A percentile compares a stretch with the other conserved stretches of the same genome.
These are phyloP conservation scores for Capra hircus DNA, from an alignment of 2,113 vertebrate species.

Conservation along the genomic window DNA sequence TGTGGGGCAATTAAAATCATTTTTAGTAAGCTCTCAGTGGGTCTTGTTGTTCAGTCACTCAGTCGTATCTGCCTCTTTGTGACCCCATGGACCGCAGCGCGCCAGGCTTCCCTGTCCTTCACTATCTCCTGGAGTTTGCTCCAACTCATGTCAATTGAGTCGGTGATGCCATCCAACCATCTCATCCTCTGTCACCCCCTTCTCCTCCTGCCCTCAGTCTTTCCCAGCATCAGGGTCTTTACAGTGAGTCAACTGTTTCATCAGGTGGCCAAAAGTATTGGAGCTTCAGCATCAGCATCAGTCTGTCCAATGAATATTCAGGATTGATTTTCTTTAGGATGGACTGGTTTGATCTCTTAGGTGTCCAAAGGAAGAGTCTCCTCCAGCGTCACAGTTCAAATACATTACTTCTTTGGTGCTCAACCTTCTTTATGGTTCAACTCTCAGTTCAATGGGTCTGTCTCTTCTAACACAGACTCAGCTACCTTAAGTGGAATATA, in stretches of 20 bases:
- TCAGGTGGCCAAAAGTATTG: not conserved
- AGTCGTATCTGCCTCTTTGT: not conserved
- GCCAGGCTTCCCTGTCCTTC: not conserved
- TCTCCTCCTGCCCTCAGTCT: not conserved
- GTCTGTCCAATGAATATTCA: not conserved
- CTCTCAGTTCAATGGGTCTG: not conserved
- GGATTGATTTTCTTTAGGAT: not conserved
- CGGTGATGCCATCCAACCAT: not conserved
- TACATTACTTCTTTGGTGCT: not conserved
- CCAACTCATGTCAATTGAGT: not conserved
- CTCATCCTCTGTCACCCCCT: not conserved
- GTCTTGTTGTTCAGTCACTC: not conserved
- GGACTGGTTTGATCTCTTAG: not conserved
- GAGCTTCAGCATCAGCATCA: not conserved
- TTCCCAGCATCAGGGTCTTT: not conserved
- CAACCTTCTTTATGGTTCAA: not conserved
- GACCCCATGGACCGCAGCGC: not conserved
- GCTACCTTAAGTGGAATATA: not conserved
- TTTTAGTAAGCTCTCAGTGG: not conserved
- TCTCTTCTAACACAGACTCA: not conserved
- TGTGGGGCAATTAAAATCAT: not conserved
- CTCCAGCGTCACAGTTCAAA: not conserved
- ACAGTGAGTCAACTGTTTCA: not conserved
- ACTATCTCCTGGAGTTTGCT: not conserved
- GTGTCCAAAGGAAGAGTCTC: not conserved